phyloP scores from a whole-genome alignment of 2,888 invertebrate genomes.

The Blomia tropicalis region DNA sequence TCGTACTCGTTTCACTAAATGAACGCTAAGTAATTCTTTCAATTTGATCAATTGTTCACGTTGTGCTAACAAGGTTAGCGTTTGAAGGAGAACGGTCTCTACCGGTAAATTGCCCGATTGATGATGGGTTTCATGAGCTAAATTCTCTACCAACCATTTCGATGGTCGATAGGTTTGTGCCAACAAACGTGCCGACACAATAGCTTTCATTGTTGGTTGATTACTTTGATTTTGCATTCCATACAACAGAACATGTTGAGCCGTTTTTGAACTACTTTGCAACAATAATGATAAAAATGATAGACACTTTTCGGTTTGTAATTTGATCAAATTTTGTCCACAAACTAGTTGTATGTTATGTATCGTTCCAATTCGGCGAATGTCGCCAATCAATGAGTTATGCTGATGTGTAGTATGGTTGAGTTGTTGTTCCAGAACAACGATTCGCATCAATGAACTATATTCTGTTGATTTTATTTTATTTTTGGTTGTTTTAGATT shows the following conservation, averaged over 20 bases:
- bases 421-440: slow-evolving; percentile 25
- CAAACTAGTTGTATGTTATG: slow-evolving; percentile 11
- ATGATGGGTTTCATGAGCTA: neutral
- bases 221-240: neutral
- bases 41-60: slow-evolving; percentile 2
- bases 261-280: slow-evolving; percentile 7
- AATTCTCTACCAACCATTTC: neutral
- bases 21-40: neutral
- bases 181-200: neutral
- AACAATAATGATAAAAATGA: neutral
- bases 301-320: neutral
- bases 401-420: slow-evolving; percentile 23
- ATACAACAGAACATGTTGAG: neutral
- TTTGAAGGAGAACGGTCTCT: neutral
- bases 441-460: slow-evolving; percentile 19
- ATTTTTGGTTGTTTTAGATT: no score
- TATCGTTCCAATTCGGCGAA: slow-evolving; percentile 1
- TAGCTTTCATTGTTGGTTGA: neutral
- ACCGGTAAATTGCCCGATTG: neutral
- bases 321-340: neutral
- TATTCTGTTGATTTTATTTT: no score
- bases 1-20: neutral
- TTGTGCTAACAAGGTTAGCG: neutral
- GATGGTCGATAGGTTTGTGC: neutral
- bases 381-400: slow-evolving; percentile 4